Base-by-base conservation (phyloP, 2,888 invertebrate genomes). In the Hipparchia semele region DNA sequence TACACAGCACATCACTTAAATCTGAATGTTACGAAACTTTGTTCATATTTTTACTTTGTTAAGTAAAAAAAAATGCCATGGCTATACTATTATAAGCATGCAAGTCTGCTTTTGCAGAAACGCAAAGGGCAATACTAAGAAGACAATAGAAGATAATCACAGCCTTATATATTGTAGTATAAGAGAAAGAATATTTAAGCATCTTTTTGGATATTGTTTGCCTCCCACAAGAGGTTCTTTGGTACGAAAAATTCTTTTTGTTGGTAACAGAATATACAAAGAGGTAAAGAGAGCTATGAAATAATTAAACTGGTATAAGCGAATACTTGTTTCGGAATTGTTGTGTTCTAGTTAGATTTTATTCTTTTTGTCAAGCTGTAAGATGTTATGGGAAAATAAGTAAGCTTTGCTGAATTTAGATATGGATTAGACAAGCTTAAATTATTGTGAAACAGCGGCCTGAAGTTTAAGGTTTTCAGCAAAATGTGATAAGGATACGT, bases 161-260 rank as follows among this genome's bases (percentile, higher is more conserved):
- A 64, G 73, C 62, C 76, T 67, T 73, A 72, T 68, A 54, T 67
- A 74, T 74, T 76, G 56, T 71, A 71, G 68, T 74, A 71, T 72
- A 68, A 68, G 75, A 73, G 74, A 76, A 76, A 75, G 75, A 76
- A 75, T 76, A 76, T 74, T 76, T 74, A 67, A 75, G 67, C 71
- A 75, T 76, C 76, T 76, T 76, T 76, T 76, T 76, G 76, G 71
- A 70, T 70, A 73, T 75, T 74, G 73, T 71, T 74, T 66, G 73
- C 73, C 51, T 76, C 69, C 54, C 74, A 74, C 73, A 76, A 71
- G 74, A 76, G 76, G 73, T 76, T 76, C 74, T 76, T 76, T 76
- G 76, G 68, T 68, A 72, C 62, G 71, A 60, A 68, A 76, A 67
- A 56, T 67, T 68, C 64, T 74, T 74, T 76, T 71, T 70, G 73